These are phyloP conservation scores for Acipenser ruthenus DNA, from an alignment of 2,797 vertebrate species.

Conservation along the genomic window DNA sequence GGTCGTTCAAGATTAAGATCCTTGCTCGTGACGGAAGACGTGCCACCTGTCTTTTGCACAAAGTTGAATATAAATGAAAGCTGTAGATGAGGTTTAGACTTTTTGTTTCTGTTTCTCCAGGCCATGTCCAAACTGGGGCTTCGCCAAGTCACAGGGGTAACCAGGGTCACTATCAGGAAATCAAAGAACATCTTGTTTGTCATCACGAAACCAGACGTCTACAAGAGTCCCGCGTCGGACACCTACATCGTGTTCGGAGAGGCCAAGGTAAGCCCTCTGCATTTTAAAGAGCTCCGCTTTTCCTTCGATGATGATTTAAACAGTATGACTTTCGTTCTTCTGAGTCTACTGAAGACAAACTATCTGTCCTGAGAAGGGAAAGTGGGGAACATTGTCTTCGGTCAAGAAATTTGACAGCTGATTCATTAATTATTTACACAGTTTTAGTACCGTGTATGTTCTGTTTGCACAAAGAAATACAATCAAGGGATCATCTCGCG, in stretches of 20 bases:
- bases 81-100: neutral
- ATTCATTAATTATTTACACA: too few species aligned
- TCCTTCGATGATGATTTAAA: slow-evolving; percentile 69
- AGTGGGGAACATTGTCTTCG: neutral
- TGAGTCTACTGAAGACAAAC: slow-evolving; percentile 79
- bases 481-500: too few species aligned
- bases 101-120: slow-evolving; percentile 41
- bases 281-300: slow-evolving; percentile 12
- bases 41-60: too few species aligned
- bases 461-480: too few species aligned
- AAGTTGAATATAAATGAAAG: too few species aligned
- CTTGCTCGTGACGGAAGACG: too few species aligned
- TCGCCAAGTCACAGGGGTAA: slow-evolving; percentile 95
- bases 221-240: slow-evolving; percentile 97
- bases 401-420: too few species aligned
- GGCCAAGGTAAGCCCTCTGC: slow-evolving; percentile 71
- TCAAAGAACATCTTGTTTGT: slow-evolving; percentile 98
- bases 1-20: neutral
- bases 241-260: slow-evolving; percentile 97
- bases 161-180: slow-evolving; percentile 95
- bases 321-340: slow-evolving; percentile 92
- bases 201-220: slow-evolving; percentile 97
- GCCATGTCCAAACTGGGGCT: slow-evolving; percentile 98
- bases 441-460: too few species aligned
- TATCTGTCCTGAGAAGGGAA: slow-evolving; percentile 67